Percentiles rank a stretch among this genome's conserved stretches.
Conservation (phyloP, 35 echinoderm and acorn worm species). For the Diadema setosum region DNA sequence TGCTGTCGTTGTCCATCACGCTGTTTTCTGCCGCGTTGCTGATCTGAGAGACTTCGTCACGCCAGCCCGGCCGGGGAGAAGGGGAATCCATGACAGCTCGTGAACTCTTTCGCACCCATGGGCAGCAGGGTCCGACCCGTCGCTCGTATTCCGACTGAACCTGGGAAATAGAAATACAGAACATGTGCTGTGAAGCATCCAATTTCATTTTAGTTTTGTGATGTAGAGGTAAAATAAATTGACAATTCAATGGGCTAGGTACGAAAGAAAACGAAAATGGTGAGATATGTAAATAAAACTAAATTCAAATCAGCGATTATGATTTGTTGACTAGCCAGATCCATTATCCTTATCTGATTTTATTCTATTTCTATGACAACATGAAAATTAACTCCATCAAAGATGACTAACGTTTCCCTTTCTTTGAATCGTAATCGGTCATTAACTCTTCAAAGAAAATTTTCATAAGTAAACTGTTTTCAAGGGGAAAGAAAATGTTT, state of each 20-base stretch:
- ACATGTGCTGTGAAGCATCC: background rate
- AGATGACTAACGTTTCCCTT: too few species aligned
- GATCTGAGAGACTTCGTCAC: slow-evolving; percentile 49
- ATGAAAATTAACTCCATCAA: too few species aligned
- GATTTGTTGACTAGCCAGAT: background rate
- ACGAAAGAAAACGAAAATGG: background rate
- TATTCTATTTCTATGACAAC: too few species aligned
- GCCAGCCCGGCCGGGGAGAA: slow-evolving; percentile 49
- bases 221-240: background rate
- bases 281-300: background rate
- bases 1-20: slow-evolving; percentile 30
- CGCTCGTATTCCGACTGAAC: slow-evolving; percentile 28
- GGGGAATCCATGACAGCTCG: slow-evolving; percentile 42
- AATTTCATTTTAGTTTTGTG: background rate
- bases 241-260: background rate
- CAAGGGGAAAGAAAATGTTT: too few species aligned
- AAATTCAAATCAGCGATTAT: background rate
- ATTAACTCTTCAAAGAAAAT: too few species aligned
- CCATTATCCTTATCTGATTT: background rate
- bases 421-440: too few species aligned
- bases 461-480: too few species aligned
- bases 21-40: slow-evolving; percentile 30
- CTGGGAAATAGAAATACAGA: background rate
- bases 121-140: slow-evolving; percentile 39
- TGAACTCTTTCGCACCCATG: slow-evolving; percentile 17